A percentile compares a stretch with the other conserved stretches of the same genome.
phyloP scores from a whole-genome alignment of 2,888 invertebrate species.

The Branchellion lobata region DNA sequence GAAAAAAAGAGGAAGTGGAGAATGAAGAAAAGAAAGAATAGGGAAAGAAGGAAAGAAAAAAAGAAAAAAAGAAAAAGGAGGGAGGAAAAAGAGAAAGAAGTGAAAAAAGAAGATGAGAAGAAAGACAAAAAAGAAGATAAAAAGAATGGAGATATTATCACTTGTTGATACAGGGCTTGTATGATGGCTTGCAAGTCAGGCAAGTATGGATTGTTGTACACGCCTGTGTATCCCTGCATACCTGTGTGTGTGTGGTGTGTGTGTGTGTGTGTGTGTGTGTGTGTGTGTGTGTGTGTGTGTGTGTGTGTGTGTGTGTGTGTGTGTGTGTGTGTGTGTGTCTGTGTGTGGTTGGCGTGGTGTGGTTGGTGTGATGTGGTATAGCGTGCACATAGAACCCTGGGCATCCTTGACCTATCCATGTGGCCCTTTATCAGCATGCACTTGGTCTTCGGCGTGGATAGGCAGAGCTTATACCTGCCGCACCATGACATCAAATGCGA shows the following conservation, averaged over 20 bases:
- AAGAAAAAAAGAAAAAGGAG: not conserved
- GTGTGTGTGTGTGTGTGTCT: not conserved
- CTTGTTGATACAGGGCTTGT: conserved; percentile 36
- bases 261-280: conserved; percentile 11
- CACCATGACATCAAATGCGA: not conserved
- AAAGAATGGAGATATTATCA: no score
- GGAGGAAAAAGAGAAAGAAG: no score
- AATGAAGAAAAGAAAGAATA: no score
- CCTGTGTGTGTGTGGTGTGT: conserved; percentile 12
- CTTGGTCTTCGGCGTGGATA: no score
- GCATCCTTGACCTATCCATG: not conserved
- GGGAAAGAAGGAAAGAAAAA: not conserved
- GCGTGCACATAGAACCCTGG: no score
- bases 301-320: conserved; percentile 17
- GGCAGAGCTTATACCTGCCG: not conserved
- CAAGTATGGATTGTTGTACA: conserved; percentile 17
- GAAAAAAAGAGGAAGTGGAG: not conserved
- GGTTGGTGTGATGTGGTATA: not conserved
- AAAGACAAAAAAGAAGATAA: no score
- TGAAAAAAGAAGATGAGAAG: no score
- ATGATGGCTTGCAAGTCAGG: conserved; percentile 29
- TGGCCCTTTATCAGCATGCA: no score
- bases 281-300: not conserved
- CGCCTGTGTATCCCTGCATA: conserved; percentile 13
- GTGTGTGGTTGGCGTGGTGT: not conserved